Evolutionary conservation across 2,888 invertebrate genomes (phyloP), one percentile per base, ranked within the genome.

Genomic region (Zygogramma bicolorata): DNA sequence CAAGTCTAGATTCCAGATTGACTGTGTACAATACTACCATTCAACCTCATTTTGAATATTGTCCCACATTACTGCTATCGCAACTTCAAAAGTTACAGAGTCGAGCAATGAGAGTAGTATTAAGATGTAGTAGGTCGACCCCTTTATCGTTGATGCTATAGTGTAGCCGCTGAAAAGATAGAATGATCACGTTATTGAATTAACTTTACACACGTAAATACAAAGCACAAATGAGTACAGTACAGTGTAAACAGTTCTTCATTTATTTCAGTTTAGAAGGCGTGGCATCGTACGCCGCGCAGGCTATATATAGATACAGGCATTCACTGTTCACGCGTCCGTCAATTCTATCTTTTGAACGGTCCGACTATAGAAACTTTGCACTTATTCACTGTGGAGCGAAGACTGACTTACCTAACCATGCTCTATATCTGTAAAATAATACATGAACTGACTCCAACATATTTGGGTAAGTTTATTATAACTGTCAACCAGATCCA

Each of bases 21-120:
- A 53, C 20, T 53, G 53, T 57, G 25, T 57, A 57, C 57, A 46
- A 46, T 2, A 46, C 46, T 18, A 46, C 3, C 46, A 46, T 46
- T 15, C 46, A 46, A 15, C 46, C 57, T 57, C 57, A 57, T 57
- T 29, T 57, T 57, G 57, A 57, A 57, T 57, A 57, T 25, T 57
- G 25, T 27, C 29, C 57, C 25, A 25, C 25, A 25, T 57, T 25
- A 57, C 57, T 57, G 3, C 6, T 57, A 25, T 25, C 7, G 3
- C 25, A 57, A 25, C 7, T 13, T n/a, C 25, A 57, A 57, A 57
- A 27, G 13, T 25, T 57, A 22, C 57, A 3, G 10, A 57, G 7
- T 57, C 57, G 57, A 57, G 57, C 15, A 25, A 57, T 57, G 57
- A 25, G 57, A 27, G 29, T 57, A 29, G n/a, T 57, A 25, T 25